phyloP scores from a whole-genome alignment of 2,113 vertebrate genomes.

The Gavia stellata region DNA sequence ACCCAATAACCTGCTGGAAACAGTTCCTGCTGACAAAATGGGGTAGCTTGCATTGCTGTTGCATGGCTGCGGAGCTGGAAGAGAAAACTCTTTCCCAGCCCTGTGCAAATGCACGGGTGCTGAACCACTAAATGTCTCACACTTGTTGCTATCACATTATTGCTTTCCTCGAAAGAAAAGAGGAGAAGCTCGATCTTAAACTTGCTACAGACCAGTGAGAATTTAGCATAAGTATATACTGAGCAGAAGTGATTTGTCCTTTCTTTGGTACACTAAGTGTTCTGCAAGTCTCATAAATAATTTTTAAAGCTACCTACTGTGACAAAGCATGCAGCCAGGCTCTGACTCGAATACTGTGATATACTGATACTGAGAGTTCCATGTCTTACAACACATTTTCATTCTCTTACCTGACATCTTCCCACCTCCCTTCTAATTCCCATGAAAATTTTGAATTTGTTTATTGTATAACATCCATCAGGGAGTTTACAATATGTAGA shows the following conservation, averaged over 20 bases:
- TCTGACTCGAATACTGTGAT: neutral
- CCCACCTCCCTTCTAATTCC: neutral
- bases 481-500: neutral
- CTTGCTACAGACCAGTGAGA: neutral
- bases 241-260: constrained; percentile 36
- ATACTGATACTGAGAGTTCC: neutral
- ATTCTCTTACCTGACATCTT: neutral
- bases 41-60: neutral
- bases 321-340: neutral
- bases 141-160: neutral
- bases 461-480: neutral
- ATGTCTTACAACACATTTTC: neutral
- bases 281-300: constrained; percentile 46
- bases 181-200: neutral
- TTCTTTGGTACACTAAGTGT: constrained; percentile 29
- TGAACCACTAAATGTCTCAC: accelerated
- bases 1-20: neutral
- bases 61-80: neutral
- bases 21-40: neutral
- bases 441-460: neutral
- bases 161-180: neutral
- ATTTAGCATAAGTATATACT: neutral
- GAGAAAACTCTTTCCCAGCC: neutral
- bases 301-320: constrained; percentile 14
- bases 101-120: no score